Conservation (phyloP, 2,888 invertebrate genomes). For the Clivina fossor region DNA sequence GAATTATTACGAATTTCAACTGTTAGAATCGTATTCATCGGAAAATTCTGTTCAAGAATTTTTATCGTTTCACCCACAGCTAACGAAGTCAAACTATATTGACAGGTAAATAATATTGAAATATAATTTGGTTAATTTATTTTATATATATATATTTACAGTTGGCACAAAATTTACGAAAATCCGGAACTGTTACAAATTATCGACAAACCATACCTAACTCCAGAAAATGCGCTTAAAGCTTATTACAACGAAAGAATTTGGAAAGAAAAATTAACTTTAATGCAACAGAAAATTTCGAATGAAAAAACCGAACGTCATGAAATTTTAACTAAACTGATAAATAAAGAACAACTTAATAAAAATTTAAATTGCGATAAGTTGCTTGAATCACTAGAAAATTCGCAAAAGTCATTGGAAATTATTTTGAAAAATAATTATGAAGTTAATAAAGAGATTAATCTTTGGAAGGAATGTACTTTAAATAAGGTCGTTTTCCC, state of each 20-base stretch:
- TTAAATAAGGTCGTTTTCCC: no score
- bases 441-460: no score
- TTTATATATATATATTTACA: not conserved
- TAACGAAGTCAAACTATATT: slow-evolving; percentile 8
- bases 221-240: slow-evolving; percentile 14
- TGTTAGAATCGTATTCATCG: slow-evolving; percentile 5
- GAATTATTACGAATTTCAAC: slow-evolving; percentile 13
- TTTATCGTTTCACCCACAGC: slow-evolving; percentile 7
- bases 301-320: not conserved
- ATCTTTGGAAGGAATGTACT: no score
- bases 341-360: no score
- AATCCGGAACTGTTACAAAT: slow-evolving; percentile 21
- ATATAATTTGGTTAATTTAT: not conserved
- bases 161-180: slow-evolving; percentile 12
- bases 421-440: no score
- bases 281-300: not conserved
- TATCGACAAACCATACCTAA: slow-evolving; percentile 15
- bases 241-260: slow-evolving; percentile 3
- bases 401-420: no score
- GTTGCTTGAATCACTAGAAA: no score
- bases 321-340: not conserved
- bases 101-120: slow-evolving; percentile 11
- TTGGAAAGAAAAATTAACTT: not conserved
- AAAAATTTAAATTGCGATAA: no score
- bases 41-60: slow-evolving; percentile 8